A percentile compares a stretch with the other conserved stretches of the same genome.
Conservation (phyloP, 2,888 invertebrate species). For the Mylabris sibirica region DNA sequence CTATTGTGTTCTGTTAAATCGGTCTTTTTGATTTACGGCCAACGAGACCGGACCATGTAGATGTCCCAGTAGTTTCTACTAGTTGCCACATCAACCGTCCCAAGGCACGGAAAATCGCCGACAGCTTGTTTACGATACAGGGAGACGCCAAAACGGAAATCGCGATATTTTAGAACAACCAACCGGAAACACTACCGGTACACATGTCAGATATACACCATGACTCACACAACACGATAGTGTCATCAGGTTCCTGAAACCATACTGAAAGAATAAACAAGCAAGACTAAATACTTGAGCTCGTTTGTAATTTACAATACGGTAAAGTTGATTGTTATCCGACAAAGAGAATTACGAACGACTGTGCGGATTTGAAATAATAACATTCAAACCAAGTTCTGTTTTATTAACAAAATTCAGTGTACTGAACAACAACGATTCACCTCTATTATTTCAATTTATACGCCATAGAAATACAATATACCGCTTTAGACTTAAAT, state of each 20-base stretch:
- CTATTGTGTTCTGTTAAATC: slow-evolving; percentile 52
- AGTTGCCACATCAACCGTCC: slow-evolving; percentile 39
- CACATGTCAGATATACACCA: slow-evolving; percentile 30
- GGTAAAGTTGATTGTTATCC: neutral
- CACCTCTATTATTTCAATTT: neutral
- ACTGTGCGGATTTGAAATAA: neutral
- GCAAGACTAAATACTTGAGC: slow-evolving; percentile 10
- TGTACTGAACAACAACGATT: neutral
- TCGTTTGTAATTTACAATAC: neutral
- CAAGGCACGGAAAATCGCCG: slow-evolving; percentile 43
- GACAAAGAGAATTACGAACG: slow-evolving; percentile 2
- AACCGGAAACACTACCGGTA: slow-evolving; percentile 44
- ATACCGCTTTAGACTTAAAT: neutral
- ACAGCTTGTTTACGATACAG: slow-evolving; percentile 53
- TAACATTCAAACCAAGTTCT: neutral
- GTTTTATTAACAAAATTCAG: slow-evolving; percentile 4
- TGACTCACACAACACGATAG: slow-evolving; percentile 15
- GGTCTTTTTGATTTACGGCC: slow-evolving; percentile 52
- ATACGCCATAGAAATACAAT: neutral
- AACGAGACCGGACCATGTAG: slow-evolving; percentile 41
- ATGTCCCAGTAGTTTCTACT: slow-evolving; percentile 33
- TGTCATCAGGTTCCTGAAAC: slow-evolving; percentile 8
- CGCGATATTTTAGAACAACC: slow-evolving; percentile 51
- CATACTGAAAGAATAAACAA: slow-evolving; percentile 24
- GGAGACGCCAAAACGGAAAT: slow-evolving; percentile 50